Percentiles rank a stretch among this genome's conserved stretches.
Evolutionary conservation across 1,140 invertebrate species (phyloP).

Genomic region (Daktulosphaira vitifoliae): DNA sequence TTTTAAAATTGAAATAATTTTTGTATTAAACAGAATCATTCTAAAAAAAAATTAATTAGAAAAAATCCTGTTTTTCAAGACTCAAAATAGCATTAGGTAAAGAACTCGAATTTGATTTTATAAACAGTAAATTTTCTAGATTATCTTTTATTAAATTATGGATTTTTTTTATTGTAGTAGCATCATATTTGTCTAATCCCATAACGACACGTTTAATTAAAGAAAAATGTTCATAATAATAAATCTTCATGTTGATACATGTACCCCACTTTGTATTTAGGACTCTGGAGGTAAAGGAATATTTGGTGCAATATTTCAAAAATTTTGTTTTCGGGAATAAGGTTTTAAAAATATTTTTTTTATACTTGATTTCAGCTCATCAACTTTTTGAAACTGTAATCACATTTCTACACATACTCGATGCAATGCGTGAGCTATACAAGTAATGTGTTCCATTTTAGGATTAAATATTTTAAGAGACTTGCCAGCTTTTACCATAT

Average conservation of each 20-base stretch:
- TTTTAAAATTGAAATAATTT: no score
- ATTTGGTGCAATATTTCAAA: neutral
- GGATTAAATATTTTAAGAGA: conserved; percentile 8
- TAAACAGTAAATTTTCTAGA: no score
- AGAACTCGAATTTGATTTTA: no score
- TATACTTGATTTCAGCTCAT: conserved; percentile 25
- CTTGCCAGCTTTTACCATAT: conserved; percentile 12
- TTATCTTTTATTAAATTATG: no score
- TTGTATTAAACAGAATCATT: no score
- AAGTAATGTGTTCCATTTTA: conserved; percentile 40
- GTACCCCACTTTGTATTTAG: no score
- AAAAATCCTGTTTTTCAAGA: no score
- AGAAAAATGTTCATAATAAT: conserved; percentile 3
- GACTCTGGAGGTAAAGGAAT: no score
- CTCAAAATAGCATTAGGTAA: no score
- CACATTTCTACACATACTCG: conserved; percentile 42
- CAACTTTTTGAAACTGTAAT: conserved; percentile 38
- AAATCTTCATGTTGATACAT: neutral
- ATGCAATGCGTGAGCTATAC: conserved; percentile 43
- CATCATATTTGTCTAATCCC: no score
- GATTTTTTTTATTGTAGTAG: no score
- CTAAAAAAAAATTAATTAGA: no score
- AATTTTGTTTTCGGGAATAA: neutral
- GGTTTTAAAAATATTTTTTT: neutral
- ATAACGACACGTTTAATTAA: conserved; percentile 26